Conservation (phyloP, 2,888 invertebrate species). For the Cerceris rybyensis region DNA sequence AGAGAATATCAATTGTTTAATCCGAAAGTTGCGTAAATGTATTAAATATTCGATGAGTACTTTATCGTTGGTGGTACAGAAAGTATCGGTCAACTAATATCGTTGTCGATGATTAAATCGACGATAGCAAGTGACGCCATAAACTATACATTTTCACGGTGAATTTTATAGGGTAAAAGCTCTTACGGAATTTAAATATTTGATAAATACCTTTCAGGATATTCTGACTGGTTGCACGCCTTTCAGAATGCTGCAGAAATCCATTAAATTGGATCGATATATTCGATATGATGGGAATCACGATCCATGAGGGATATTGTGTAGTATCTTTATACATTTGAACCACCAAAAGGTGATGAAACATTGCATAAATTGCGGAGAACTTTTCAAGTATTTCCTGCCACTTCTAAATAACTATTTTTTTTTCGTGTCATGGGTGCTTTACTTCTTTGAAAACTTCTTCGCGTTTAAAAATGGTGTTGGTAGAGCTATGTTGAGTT, state of each 20-base stretch:
- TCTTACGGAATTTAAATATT: conserved; percentile 20
- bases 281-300: background rate
- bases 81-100: background rate
- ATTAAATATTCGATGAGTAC: background rate
- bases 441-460: too few relatives aligned
- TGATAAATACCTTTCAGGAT: conserved; percentile 16
- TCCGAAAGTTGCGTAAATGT: background rate
- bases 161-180: conserved; percentile 4
- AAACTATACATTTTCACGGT: conserved; percentile 4
- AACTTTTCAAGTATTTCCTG: too few relatives aligned
- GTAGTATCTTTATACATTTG: too few relatives aligned
- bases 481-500: too few relatives aligned
- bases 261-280: background rate
- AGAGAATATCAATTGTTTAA: background rate
- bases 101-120: background rate
- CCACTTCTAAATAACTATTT: too few relatives aligned
- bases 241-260: background rate
- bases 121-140: background rate
- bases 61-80: background rate
- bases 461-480: too few relatives aligned
- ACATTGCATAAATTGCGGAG: too few relatives aligned
- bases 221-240: conserved; percentile 1
- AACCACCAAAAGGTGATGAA: too few relatives aligned
- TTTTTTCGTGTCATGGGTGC: too few relatives aligned
- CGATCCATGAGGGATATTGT: too few relatives aligned